These are phyloP conservation scores for Todiramphus saurophagus DNA, from an alignment of 2,113 vertebrate species.

Conservation along the genomic window DNA sequence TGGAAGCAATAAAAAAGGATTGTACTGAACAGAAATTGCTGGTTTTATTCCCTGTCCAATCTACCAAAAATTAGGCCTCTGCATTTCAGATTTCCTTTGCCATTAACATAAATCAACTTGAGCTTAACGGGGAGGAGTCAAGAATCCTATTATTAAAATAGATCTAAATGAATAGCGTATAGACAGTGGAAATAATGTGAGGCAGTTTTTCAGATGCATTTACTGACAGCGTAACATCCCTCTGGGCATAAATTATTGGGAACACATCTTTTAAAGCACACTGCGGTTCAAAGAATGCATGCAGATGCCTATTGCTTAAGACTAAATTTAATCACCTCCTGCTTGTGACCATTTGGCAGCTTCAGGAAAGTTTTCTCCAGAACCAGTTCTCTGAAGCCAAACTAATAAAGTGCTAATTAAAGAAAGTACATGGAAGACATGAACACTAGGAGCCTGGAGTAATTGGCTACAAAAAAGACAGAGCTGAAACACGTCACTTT, in stretches of 20 bases:
- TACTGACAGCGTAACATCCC: conserved; percentile 45
- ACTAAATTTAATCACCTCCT: conserved; percentile 78
- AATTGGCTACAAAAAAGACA: conserved; percentile 91
- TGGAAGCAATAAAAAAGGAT: conserved; percentile 4
- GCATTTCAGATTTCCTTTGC: conserved; percentile 28
- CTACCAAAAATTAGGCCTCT: neutral
- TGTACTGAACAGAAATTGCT: neutral
- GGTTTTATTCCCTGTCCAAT: neutral
- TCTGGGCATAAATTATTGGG: conserved; percentile 60
- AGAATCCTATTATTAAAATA: conserved; percentile 65
- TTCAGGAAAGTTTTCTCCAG: conserved; percentile 68
- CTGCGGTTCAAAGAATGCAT: conserved; percentile 55
- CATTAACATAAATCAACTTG: conserved; percentile 49
- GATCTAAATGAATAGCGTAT: conserved; percentile 48
- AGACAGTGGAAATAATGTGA: conserved; percentile 46
- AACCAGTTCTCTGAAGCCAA: conserved; percentile 77
- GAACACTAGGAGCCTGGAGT: conserved; percentile 85
- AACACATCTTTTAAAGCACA: conserved; percentile 62
- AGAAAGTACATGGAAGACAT: conserved; percentile 84
- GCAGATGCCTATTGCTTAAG: conserved; percentile 63
- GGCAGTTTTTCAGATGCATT: conserved; percentile 32
- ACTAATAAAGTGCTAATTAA: conserved; percentile 91
- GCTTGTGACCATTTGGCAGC: conserved; percentile 76
- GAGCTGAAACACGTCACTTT: conserved; percentile 75
- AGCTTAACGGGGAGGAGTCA: conserved; percentile 55